Base-by-base conservation (phyloP, 2,113 vertebrate genomes). In the Leiothrix lutea region DNA sequence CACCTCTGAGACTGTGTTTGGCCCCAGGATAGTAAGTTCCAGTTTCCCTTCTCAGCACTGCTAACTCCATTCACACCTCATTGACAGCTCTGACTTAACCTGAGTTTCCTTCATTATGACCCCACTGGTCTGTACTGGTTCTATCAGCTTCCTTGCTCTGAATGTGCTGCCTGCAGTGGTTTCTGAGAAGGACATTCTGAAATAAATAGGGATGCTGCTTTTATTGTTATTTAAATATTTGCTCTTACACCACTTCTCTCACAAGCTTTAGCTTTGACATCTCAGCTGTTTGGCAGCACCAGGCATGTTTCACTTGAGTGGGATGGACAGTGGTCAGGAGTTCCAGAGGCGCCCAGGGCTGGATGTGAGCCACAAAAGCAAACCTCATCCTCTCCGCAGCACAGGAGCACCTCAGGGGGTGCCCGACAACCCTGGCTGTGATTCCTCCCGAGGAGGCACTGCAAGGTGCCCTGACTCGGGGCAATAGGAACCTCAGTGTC, bases 381-480 rank as follows among this genome's bases (percentile, higher is more conserved):
- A 73, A 60, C 35, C 31, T 20, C 23, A 5, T 44, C 35, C 31
- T 18, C 40, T 57, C 3, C 14, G 35, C 50, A 71, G 47, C 29
- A 23, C 18, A 4, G 0, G 4, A 50, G 54, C 36, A 25, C 5
- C n/a, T 42, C 12, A 5, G 7, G 50, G 5, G 42, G 31, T 77
- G 48, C 35, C 21, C 3, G 3, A 5, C 5, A 62, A 2, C 44
- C 14, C 42, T 40, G 19, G 24, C 54, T 23, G 44, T 10, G 36
- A 47, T 36, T 35, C 31, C 45, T 48, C 29, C 16, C 21, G 14
- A 38, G 54, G 58, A 57, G 8, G 21, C 33, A 5, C 19, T 9
- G 18, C 33, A 16, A 19, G 28, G 9, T 7, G 36, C 48, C 48
- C 25, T 36, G 45, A 1, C 33, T 29, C 3, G 0, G 1, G 10